Evolutionary conservation across 1,140 invertebrate genomes (phyloP), one percentile per base, ranked within the genome.

Genomic region (Pentalonia nigronervosa): DNA sequence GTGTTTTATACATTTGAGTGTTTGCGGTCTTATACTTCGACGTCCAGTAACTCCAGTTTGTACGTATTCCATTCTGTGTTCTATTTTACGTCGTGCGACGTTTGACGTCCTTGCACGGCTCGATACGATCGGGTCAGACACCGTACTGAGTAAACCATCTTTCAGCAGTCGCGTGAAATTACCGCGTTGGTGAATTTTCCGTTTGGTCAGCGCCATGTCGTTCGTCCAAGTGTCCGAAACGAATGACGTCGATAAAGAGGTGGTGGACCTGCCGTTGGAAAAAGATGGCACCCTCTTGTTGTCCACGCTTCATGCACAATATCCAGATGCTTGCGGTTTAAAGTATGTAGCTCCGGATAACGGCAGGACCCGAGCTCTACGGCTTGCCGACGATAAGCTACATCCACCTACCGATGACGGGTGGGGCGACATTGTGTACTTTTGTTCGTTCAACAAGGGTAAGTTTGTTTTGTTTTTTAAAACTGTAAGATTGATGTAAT

Each of bases 371-470:
- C 96, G 99, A 94, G 98, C 98, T 86, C 97, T 99, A 41, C 96
- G 98, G 94, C 96, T 99, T 93, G 97, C 97, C 94, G 98, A 99
- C 95, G 98, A 98, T 86, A 96, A 97, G 94, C 96, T 99, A 67
- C 97, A 98, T 96, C 97, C 98, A 48, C 98, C 98, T 53, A 81
- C 4, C 23, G 98, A 98, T 94, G 97, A 97, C 95, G 98, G 98
- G 94, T 99, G 99, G 99, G 98, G 97, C 94, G 97, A 97, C 95
- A 96, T 97, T 94, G 96, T 98, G 94, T 99, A 98, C 96, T 97
- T 98, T 95, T 99, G 98, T 95, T 98, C 99, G 94, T 99, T 99
- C 96, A 98, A 98, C n/a, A 99, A 99, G 97, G 97, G 98, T 98
- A 95, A 94, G 76, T 41, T 53, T 23, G 34, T 3, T 36, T 36